Evolutionary conservation across 2,888 invertebrate species (phyloP).

Genomic region (Ischnus inquisitorius): DNA sequence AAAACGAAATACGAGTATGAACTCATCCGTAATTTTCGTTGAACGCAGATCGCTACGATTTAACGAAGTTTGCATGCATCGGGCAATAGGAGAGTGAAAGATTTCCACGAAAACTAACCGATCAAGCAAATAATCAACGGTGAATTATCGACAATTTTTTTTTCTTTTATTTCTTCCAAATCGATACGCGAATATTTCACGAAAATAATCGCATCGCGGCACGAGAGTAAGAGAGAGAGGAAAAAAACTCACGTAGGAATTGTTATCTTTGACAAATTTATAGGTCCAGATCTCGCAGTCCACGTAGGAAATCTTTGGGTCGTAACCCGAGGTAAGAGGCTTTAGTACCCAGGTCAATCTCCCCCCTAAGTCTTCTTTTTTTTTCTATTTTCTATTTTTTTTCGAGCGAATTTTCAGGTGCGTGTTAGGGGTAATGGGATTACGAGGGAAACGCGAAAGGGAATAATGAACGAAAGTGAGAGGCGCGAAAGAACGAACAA

Average conservation of each 20-base stretch:
- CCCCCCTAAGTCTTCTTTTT: conserved; percentile 31
- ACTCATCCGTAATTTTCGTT: conserved; percentile 39
- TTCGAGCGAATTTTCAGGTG: conserved; percentile 52
- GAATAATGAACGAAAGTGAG: conserved; percentile 6
- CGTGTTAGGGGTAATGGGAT: conserved; percentile 40
- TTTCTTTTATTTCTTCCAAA: neutral
- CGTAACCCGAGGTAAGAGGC: conserved; percentile 75
- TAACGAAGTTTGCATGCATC: conserved; percentile 35
- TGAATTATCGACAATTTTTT: neutral
- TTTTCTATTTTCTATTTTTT: conserved; percentile 20
- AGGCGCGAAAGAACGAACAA: conserved; percentile 12
- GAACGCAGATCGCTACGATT: conserved; percentile 13
- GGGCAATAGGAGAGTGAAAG: conserved; percentile 1
- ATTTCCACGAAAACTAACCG: neutral
- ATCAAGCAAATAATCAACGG: neutral
- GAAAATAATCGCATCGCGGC: conserved; percentile 15
- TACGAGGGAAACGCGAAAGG: conserved; percentile 3
- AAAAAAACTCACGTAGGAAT: conserved; percentile 56
- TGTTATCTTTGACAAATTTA: conserved; percentile 75
- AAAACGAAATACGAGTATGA: conserved; percentile 40
- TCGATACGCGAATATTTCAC: conserved; percentile 1
- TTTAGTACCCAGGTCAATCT: conserved; percentile 62
- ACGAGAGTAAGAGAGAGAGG: too few relatives aligned
- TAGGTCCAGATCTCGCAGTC: conserved; percentile 73
- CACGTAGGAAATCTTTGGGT: conserved; percentile 76